These are phyloP conservation scores for Drosophila varians DNA, from an alignment of 1,140 invertebrate species.

Conservation along the genomic window DNA sequence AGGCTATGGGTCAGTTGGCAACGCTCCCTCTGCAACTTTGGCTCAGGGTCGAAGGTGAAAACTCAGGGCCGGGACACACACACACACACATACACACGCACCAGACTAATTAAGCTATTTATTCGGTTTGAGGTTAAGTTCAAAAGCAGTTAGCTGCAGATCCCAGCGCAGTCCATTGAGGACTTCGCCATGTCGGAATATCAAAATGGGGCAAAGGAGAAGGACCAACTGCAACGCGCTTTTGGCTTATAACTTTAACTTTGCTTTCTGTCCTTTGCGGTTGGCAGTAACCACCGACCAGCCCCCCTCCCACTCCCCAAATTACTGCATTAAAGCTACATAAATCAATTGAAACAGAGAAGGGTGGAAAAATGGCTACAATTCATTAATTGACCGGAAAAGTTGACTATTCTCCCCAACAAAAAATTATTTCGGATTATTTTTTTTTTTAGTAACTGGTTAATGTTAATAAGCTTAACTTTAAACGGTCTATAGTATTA, in stretches of 20 bases:
- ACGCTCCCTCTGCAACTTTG: slow-evolving; percentile 6
- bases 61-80: slow-evolving; percentile 25
- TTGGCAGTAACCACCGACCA: slow-evolving; percentile 22
- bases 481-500: neutral
- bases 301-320: slow-evolving; percentile 6
- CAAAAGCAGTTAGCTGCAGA: slow-evolving; percentile 57
- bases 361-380: slow-evolving; percentile 17
- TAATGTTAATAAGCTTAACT: neutral
- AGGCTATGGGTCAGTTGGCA: slow-evolving; percentile 39
- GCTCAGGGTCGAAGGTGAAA: slow-evolving; percentile 42
- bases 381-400: slow-evolving; percentile 34
- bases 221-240: slow-evolving; percentile 23
- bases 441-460: neutral
- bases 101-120: slow-evolving; percentile 61
- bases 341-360: slow-evolving; percentile 41
- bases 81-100: slow-evolving; percentile 1
- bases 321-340: slow-evolving; percentile 42
- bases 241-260: slow-evolving; percentile 50
- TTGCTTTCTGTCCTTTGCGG: slow-evolving; percentile 32
- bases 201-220: slow-evolving; percentile 9
- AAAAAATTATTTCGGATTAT: neutral
- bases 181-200: slow-evolving; percentile 13
- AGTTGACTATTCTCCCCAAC: slow-evolving; percentile 31
- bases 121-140: slow-evolving; percentile 64
- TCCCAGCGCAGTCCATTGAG: slow-evolving; percentile 15